These are phyloP conservation scores for Alouatta palliata DNA, from an alignment of 2,113 vertebrate genomes.

Conservation along the genomic window DNA sequence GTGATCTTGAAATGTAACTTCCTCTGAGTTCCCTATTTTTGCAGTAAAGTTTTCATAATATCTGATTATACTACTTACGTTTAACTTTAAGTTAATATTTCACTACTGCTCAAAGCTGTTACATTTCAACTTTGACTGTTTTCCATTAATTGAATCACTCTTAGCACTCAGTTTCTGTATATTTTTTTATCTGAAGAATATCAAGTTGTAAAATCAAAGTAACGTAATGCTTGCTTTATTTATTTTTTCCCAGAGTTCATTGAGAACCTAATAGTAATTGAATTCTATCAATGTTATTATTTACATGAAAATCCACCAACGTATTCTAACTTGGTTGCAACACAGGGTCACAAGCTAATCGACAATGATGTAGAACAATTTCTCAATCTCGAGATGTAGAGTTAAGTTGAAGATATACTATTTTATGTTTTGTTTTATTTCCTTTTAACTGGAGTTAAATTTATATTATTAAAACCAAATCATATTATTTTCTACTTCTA, in stretches of 20 bases:
- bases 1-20: conserved; percentile 8
- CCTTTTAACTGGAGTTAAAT: not conserved
- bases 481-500: not conserved
- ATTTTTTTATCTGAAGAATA: conserved; percentile 31
- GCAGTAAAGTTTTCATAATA: not conserved
- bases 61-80: conserved; percentile 48
- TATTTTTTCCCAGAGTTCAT: not conserved
- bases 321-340: not conserved
- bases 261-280: not conserved
- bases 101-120: conserved; percentile 30
- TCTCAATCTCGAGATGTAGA: not conserved
- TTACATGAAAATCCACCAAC: not conserved
- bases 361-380: not conserved
- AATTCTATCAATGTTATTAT: not conserved
- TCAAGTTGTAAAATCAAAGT: conserved; percentile 30
- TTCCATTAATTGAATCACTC: conserved; percentile 48
- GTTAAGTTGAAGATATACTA: not conserved
- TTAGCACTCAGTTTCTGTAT: not conserved
- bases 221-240: not conserved
- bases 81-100: conserved; percentile 65
- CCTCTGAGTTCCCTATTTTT: not conserved
- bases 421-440: conserved; percentile 20
- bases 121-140: conserved; percentile 41
- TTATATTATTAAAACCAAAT: not conserved
- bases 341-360: not conserved